Percentiles rank a stretch among this genome's conserved stretches.
phyloP scores from a whole-genome alignment of 1,140 invertebrate genomes.

The Euura lappo region DNA sequence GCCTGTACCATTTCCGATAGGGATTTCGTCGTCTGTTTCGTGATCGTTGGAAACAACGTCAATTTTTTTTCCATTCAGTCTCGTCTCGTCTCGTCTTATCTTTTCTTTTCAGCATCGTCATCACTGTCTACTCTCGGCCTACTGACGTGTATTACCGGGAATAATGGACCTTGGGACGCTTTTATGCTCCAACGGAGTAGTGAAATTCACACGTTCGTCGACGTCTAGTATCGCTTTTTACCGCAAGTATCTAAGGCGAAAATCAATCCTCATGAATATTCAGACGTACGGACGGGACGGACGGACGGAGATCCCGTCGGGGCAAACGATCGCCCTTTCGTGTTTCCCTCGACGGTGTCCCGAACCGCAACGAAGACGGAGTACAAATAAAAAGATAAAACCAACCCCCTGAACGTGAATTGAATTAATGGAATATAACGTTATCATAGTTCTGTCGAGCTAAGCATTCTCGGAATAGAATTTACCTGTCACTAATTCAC shows the following conservation, averaged over 20 bases:
- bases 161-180: not conserved
- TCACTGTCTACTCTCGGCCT: not conserved
- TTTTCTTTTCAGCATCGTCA: not conserved
- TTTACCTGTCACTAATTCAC: not conserved
- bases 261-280: conserved; percentile 2
- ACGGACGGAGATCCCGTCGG: no score
- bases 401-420: not conserved
- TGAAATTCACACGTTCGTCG: not conserved
- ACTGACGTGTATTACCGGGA: not conserved
- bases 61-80: not conserved
- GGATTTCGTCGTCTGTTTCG: no score
- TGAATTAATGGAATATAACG: not conserved
- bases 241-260: not conserved
- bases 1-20: no score
- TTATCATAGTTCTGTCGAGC: not conserved
- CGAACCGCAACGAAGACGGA: not conserved
- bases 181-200: not conserved
- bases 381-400: not conserved
- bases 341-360: not conserved
- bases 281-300: not conserved
- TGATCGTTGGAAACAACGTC: no score
- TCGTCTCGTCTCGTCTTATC: not conserved
- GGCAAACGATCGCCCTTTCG: not conserved
- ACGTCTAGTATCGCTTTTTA: not conserved
- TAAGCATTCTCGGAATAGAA: not conserved